Evolutionary conservation across 2,888 invertebrate species (phyloP).

Genomic region (Mamestra brassicae): DNA sequence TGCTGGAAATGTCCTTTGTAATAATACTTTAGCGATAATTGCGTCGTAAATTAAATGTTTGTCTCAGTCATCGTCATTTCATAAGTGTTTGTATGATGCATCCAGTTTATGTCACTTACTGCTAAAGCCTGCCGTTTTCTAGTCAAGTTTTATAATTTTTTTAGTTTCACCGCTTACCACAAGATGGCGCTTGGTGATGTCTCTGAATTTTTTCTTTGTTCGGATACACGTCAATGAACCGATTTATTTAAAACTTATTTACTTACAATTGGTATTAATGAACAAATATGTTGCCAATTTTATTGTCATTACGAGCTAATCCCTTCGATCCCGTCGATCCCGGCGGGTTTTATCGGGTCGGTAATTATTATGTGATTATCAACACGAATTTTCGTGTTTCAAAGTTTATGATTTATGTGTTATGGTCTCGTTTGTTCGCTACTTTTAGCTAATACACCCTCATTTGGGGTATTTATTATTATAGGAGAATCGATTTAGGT

Average conservation of each 20-base stretch:
- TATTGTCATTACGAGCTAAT: conserved; percentile 61
- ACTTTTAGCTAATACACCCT: conserved; percentile 54
- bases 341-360: conserved; percentile 75
- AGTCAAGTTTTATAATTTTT: neutral
- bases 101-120: conserved; percentile 66
- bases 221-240: conserved; percentile 35
- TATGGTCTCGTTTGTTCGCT: conserved; percentile 70
- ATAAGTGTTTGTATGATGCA: conserved; percentile 77
- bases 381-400: conserved; percentile 82
- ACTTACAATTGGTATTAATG: conserved; percentile 46
- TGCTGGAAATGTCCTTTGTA: conserved; percentile 84
- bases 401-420: conserved; percentile 89
- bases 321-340: conserved; percentile 74
- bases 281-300: conserved; percentile 61
- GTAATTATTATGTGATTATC: conserved; percentile 88
- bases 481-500: conserved; percentile 50
- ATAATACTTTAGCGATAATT: conserved; percentile 87
- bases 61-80: conserved; percentile 82
- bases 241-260: conserved; percentile 45
- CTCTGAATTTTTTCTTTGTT: conserved; percentile 50
- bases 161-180: conserved; percentile 34
- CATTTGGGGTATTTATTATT: conserved; percentile 48
- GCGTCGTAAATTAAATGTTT: conserved; percentile 83
- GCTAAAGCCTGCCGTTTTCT: conserved; percentile 41
- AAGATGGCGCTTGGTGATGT: conserved; percentile 61